These are phyloP conservation scores for Candidula unifasciata DNA, from an alignment of 2,888 invertebrate species.

Conservation along the genomic window DNA sequence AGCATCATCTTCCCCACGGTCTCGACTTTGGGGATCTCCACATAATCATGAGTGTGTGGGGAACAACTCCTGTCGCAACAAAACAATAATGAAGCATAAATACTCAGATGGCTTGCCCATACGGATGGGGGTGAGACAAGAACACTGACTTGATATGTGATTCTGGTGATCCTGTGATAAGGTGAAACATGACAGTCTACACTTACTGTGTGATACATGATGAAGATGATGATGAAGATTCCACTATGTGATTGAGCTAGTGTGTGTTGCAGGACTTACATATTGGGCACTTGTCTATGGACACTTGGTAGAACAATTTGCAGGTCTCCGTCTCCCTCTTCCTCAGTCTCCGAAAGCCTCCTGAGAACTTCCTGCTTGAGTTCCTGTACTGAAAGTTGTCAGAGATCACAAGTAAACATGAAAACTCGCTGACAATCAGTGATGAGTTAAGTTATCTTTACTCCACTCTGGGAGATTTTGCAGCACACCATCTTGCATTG, in stretches of 20 bases:
- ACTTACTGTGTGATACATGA: not conserved
- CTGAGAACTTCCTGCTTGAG: slow-evolving; percentile 40
- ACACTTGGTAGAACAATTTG: not conserved
- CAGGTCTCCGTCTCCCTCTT: slow-evolving; percentile 43
- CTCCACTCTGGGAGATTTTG: too few species aligned
- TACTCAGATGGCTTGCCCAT: too few species aligned
- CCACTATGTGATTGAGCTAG: not conserved
- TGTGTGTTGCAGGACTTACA: slow-evolving; percentile 29
- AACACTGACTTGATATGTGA: too few species aligned
- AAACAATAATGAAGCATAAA: too few species aligned
- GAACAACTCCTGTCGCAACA: not conserved
- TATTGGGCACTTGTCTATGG: slow-evolving; percentile 35
- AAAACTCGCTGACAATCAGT: too few species aligned
- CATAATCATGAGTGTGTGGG: slow-evolving; percentile 17
- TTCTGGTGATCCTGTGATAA: too few species aligned
- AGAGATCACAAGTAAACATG: too few species aligned
- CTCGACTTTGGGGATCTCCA: slow-evolving; percentile 26
- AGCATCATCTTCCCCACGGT: not conserved
- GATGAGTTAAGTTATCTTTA: too few species aligned
- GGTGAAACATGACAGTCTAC: too few species aligned
- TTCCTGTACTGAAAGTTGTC: slow-evolving; percentile 50
- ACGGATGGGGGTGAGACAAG: too few species aligned
- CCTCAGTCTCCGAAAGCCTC: slow-evolving; percentile 36
- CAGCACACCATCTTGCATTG: too few species aligned
- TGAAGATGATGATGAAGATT: not conserved